phyloP scores from a whole-genome alignment of 1,140 invertebrate genomes.

The Drosophila takahashii region DNA sequence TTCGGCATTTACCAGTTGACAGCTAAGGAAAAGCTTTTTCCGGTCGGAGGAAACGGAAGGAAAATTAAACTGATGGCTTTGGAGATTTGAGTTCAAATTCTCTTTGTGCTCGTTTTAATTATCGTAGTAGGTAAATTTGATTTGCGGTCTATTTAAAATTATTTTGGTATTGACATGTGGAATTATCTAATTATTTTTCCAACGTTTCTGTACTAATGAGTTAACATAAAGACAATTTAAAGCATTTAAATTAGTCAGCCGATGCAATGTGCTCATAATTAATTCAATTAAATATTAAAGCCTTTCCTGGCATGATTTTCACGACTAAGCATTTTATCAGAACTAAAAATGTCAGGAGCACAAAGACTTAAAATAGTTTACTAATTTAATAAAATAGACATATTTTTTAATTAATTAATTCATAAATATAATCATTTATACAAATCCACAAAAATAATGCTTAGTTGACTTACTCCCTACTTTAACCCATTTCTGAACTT shows the following conservation, averaged over 20 bases:
- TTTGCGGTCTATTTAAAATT: conserved; percentile 2
- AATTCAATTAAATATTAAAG: background rate
- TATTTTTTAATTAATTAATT: no score
- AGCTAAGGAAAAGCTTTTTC: conserved; percentile 13
- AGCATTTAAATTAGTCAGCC: background rate
- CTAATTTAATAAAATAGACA: background rate
- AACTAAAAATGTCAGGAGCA: no score
- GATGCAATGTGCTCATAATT: background rate
- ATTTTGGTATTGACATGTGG: background rate
- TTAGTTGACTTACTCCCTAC: no score
- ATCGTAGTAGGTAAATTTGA: conserved; percentile 8
- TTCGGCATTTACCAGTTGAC: conserved; percentile 31
- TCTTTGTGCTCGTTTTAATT: conserved; percentile 21
- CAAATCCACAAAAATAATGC: no score
- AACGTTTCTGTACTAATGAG: background rate
- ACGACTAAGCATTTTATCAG: background rate
- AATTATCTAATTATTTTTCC: background rate
- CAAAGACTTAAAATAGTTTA: no score
- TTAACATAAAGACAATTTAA: background rate
- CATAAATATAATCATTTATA: no score
- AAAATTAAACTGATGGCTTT: conserved; percentile 18
- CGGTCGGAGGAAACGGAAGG: background rate
- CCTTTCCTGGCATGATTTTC: background rate
- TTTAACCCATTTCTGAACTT: background rate
- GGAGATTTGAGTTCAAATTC: background rate